Evolutionary conservation across 2,797 vertebrate species (phyloP).

Genomic region (Ctenopoma kingsleyae): DNA sequence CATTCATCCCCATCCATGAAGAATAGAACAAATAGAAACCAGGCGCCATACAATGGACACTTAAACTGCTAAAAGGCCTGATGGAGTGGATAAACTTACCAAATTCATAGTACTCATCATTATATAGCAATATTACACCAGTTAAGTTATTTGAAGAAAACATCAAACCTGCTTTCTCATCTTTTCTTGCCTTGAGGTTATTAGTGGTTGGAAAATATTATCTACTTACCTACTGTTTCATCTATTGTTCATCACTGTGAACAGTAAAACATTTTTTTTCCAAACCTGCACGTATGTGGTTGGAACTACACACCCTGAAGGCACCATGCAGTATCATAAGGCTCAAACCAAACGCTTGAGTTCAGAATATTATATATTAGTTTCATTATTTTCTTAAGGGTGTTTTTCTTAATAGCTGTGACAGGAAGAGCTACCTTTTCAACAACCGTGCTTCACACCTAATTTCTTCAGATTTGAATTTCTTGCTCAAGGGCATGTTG

Average conservation of each 20-base stretch:
- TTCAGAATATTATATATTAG: not conserved
- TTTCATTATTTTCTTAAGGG: not conserved
- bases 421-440: conserved; percentile 21
- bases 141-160: conserved; percentile 17
- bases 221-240: not conserved
- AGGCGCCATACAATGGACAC: not conserved
- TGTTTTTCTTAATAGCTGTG: not conserved
- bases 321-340: conserved; percentile 19
- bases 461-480: conserved; percentile 15
- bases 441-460: conserved; percentile 13
- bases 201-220: conserved; percentile 6
- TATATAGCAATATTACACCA: not conserved
- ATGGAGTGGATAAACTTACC: conserved; percentile 30
- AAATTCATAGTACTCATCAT: conserved; percentile 2
- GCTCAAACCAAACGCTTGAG: not conserved
- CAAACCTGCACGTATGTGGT: conserved; percentile 18
- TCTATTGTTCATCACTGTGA: conserved; percentile 12
- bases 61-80: conserved; percentile 20
- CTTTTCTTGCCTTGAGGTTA: conserved; percentile 14
- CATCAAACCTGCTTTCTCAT: not conserved
- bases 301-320: not conserved
- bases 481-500: conserved; percentile 26
- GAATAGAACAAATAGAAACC: conserved; percentile 24
- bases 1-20: conserved; percentile 35
- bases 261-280: conserved; percentile 14